A percentile compares a stretch with the other conserved stretches of the same genome.
These are phyloP conservation scores for Caenorhabditis virilis DNA, from an alignment of 2,888 invertebrate genomes.

Conservation along the genomic window DNA sequence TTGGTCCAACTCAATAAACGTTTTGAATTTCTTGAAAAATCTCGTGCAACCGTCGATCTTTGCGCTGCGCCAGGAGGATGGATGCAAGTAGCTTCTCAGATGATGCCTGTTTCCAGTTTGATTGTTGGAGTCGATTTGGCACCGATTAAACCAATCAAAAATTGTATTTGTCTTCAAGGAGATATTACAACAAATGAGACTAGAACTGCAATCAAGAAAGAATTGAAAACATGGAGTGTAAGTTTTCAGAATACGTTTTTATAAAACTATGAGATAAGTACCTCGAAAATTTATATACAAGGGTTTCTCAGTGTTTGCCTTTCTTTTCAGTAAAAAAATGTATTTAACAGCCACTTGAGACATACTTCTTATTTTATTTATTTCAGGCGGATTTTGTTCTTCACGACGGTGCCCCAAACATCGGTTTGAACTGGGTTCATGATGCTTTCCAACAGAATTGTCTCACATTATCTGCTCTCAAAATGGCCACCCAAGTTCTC, in stretches of 20 bases:
- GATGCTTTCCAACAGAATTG: constrained; percentile 89
- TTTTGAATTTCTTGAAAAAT: constrained; percentile 92
- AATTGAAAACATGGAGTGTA: constrained; percentile 63
- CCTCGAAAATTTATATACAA: too few species aligned
- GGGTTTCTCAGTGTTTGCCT: too few species aligned
- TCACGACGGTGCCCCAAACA: constrained; percentile 97
- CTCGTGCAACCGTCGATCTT: constrained; percentile 92
- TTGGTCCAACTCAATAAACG: constrained; percentile 95
- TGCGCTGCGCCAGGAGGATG: constrained; percentile 85
- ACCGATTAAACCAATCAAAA: constrained; percentile 87
- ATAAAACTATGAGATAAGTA: too few species aligned
- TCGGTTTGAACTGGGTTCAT: constrained; percentile 89
- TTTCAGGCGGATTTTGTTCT: constrained; percentile 96
- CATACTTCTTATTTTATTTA: constrained; percentile 69
- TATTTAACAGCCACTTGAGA: background rate
- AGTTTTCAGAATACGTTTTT: constrained; percentile 2
- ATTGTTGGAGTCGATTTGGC: constrained; percentile 84
- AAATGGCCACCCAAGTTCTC: constrained; percentile 87
- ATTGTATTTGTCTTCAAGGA: constrained; percentile 85
- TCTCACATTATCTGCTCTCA: constrained; percentile 82
- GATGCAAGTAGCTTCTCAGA: constrained; percentile 91
- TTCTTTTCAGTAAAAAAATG: background rate
- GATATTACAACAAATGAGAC: constrained; percentile 91
- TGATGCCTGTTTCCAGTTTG: constrained; percentile 80
- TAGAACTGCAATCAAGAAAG: constrained; percentile 59